Evolutionary conservation across 1,140 invertebrate species (phyloP), one percentile per base, ranked within the genome.

Genomic region (Lucilia sericata): DNA sequence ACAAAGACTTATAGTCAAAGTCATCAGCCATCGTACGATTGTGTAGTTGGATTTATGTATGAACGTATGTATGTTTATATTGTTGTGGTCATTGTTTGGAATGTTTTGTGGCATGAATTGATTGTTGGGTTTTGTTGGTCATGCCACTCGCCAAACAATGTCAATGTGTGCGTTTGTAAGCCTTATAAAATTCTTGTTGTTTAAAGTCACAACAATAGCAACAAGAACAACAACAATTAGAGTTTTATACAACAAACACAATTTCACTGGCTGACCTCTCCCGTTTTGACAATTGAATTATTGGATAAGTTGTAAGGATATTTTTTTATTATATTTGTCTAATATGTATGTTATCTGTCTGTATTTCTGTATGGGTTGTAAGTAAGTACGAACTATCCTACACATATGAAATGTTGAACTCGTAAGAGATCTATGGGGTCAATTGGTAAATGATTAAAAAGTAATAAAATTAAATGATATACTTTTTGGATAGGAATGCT

Each of bases 241-340:
- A 78, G 47, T 47, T 30, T 30, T 30, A 3, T 47, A 78, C 75
- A 78, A 78, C 75, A 7, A 36, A 47, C 51, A 75, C 12, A 49
- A 36, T 78, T 47, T 78, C 36, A 78, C 75, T 9, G n/a, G 75
- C 75, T 78, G 36, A 78, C 75, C 36, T 42, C 36, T 14, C 75
- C 47, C 65, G 21, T 14, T 17, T 14, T 42, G 75, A 78, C 75
- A 78, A 78, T 78, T 78, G 75, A 78, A 78, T 78, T 78, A 78
- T 78, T 78, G 75, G 36, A 47, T n/a, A 75, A 47, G 36, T 78
- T 78, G 75, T 47, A 55, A 55, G 17, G 51, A 55, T n/a, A n/a
- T 55, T 13, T 12, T 49, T 9, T 12, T 55, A 55, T 55, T 55
- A 2, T 7, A 42, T 42, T 42, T 42, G 42, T 42, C 42, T 42